A percentile compares a stretch with the other conserved stretches of the same genome.
These are phyloP conservation scores for Pelodytes ibericus DNA, from an alignment of 2,797 vertebrate genomes.

Conservation along the genomic window DNA sequence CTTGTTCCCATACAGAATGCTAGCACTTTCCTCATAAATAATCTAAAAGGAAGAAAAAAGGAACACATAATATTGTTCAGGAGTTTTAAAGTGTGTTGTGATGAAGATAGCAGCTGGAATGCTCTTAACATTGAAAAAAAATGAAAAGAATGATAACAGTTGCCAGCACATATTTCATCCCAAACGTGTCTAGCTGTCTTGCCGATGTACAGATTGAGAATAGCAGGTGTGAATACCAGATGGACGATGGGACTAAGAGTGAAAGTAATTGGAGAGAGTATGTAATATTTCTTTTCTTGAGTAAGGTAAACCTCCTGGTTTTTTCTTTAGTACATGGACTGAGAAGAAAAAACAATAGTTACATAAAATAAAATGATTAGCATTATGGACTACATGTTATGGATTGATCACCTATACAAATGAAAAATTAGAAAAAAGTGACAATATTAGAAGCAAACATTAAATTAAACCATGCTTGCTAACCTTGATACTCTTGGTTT, in stretches of 20 bases:
- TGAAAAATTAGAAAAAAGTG: too few species aligned
- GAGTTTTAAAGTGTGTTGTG: neutral
- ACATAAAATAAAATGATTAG: too few species aligned
- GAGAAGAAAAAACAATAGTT: too few species aligned
- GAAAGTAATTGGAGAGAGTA: constrained; percentile 18
- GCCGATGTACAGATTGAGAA: constrained; percentile 15
- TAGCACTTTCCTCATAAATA: too few species aligned
- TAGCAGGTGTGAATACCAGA: constrained; percentile 24
- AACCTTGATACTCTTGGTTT: too few species aligned
- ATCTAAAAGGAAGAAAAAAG: neutral
- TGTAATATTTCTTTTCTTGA: neutral
- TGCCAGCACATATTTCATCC: constrained; percentile 3
- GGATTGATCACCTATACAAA: too few species aligned
- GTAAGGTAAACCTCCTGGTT: neutral
- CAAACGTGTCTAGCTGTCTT: neutral
- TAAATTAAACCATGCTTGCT: too few species aligned
- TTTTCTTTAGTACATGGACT: too few species aligned
- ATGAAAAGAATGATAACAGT: constrained; percentile 4
- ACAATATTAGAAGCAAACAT: too few species aligned
- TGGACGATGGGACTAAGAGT: neutral
- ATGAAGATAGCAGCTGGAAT: neutral
- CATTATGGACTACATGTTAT: too few species aligned
- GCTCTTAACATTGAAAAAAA: constrained; percentile 2
- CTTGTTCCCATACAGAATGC: too few species aligned
- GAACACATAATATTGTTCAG: neutral